Evolutionary conservation across 1,140 invertebrate genomes (phyloP), one percentile per base, ranked within the genome.

Genomic region (Zaprionus vittiger): DNA sequence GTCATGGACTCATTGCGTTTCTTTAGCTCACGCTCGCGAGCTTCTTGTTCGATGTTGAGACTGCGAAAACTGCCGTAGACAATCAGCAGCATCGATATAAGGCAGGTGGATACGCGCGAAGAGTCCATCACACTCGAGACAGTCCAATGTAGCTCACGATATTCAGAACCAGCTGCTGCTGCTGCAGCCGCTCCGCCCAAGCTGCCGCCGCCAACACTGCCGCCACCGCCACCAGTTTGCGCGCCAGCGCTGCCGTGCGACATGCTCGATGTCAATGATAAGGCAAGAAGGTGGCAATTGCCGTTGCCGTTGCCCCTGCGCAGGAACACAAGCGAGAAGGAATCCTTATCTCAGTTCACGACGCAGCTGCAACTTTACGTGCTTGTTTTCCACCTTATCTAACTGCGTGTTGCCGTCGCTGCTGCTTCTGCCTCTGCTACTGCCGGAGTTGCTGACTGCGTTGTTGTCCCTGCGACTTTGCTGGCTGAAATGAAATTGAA

Each of bases 41-140:
- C 97, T 93, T 98, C 97, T 81, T 98, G 96, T 93, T 98, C 97
- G 96, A 98, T 97, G 93, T 98, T 98, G 67, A 98, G 93, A 63
- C 97, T 98, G 87, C 97, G 96, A 93, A 95, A 97, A 93, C 98
- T 99, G 83, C 98, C 98, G 93, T 99, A 99, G 11, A 99, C 98
- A 84, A 99, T 99, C 52, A 99, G 95, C 80, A 99, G 95, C 94
- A 99, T 99, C 67, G 98, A 99, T 93, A 99, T 99, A 77, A 99
- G 95, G 94, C 99, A 99, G 78, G 98, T 99, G 55, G 98, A 99
- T 55, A 99, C 97, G 83, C 98, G 95, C n/a, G 74, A 93, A 49
- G 98, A 99, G 94, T 99, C 98, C 96, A 99, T 98, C 91, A 99
- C 97, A 78, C 83, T 91, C 87, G 97, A 97, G 93, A 98, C 98